A percentile compares a stretch with the other conserved stretches of the same genome.
Conservation (phyloP, 2,888 invertebrate genomes). For the Sthenelais limicola region DNA sequence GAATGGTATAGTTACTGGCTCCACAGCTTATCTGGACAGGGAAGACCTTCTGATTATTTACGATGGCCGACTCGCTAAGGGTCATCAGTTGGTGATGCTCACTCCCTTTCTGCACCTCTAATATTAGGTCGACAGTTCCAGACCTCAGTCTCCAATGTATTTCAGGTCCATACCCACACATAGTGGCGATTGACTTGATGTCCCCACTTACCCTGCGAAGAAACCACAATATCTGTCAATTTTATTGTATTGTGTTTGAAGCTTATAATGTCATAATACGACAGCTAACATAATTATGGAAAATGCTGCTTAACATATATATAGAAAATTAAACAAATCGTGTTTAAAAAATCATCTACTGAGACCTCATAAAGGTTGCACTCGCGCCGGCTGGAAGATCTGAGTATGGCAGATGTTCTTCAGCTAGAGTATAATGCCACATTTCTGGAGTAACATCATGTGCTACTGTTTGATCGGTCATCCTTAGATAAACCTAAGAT, state of each 20-base stretch:
- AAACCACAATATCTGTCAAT: too few species aligned
- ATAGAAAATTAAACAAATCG: not conserved
- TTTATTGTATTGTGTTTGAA: not conserved
- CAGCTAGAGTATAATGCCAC: not conserved
- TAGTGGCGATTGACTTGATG: not conserved
- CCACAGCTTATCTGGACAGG: not conserved
- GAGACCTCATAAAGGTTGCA: not conserved
- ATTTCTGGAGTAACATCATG: slow-evolving; percentile 4
- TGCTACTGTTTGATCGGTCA: not conserved
- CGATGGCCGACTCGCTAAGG: not conserved
- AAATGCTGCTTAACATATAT: not conserved
- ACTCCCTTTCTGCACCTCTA: not conserved
- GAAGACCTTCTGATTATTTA: not conserved
- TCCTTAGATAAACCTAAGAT: not conserved
- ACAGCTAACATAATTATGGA: not conserved
- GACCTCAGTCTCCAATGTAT: slow-evolving; percentile 3
- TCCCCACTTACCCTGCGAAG: slow-evolving; percentile 11
- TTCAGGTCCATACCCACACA: not conserved
- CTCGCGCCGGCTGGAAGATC: not conserved
- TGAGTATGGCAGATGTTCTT: not conserved
- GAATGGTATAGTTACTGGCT: not conserved
- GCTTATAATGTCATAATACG: not conserved
- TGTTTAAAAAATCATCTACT: too few species aligned
- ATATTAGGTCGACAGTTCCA: not conserved
- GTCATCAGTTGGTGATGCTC: not conserved